A percentile compares a stretch with the other conserved stretches of the same genome.
phyloP scores from a whole-genome alignment of 37 sponge, comb jelly and placozoan genomes.

The Haliclona indistincta region DNA sequence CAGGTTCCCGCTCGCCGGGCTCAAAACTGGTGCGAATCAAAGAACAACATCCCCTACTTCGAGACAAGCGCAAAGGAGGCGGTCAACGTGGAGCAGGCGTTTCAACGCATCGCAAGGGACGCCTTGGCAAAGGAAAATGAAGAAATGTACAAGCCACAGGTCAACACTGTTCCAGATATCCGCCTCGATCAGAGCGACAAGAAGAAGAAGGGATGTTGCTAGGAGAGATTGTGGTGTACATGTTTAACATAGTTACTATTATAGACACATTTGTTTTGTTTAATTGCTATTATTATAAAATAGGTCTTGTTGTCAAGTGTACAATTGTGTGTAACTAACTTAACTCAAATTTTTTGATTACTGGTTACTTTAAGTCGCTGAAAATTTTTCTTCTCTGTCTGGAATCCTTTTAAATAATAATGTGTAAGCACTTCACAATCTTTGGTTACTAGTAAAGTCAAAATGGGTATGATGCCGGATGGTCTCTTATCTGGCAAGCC shows the following conservation, averaged over 20 bases:
- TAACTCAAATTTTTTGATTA: no score
- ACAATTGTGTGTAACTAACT: no score
- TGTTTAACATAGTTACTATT: no score
- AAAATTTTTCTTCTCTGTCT: no score
- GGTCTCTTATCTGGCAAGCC: no score
- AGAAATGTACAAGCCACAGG: constrained; percentile 65
- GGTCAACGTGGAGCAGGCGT: constrained; percentile 98
- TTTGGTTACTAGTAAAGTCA: no score
- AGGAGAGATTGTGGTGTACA: not conserved
- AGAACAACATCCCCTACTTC: constrained; percentile 99
- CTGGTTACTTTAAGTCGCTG: no score
- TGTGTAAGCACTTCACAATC: no score
- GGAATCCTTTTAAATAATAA: no score
- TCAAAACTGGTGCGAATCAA: constrained; percentile 94
- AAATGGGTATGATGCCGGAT: no score
- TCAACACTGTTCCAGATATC: constrained; percentile 68
- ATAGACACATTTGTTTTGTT: no score
- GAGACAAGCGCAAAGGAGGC: constrained; percentile 99
- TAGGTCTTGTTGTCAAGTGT: no score
- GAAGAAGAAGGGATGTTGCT: constrained; percentile 55
- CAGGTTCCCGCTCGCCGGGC: constrained; percentile 92
- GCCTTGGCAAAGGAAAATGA: constrained; percentile 91
- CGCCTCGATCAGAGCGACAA: constrained; percentile 38
- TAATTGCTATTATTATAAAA: not conserved
- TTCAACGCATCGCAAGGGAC: constrained; percentile 90